Evolutionary conservation across 2,113 vertebrate genomes (phyloP), one percentile per base, ranked within the genome.

Genomic region (Rhinoptilus africanus): DNA sequence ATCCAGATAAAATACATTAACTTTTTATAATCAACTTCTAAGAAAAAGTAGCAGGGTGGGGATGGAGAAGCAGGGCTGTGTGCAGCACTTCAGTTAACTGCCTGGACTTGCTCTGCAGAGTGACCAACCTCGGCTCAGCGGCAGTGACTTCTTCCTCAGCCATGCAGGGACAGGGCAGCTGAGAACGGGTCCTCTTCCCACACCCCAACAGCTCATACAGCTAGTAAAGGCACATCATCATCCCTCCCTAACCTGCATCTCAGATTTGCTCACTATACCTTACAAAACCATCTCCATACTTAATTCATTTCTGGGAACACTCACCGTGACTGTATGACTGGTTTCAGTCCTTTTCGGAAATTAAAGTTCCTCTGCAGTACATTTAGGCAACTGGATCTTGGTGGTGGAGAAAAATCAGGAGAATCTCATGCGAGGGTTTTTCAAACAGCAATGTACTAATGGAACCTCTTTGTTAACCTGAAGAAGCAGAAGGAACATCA

Each of bases 101-200:
- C 34, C 62, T 81, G 63, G 45, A 37, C 45, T 74, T 71, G 50
- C 24, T 53, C 27, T 85, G 53, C 37, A 74, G 26, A 60, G 22
- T 34, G 30, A 43, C 39, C 0, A 1, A 27, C 9, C 30, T 54
- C 0, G 0, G 16, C 34, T 53, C 35, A 74, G 4, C 1, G 2
- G 17, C 84, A 93, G 20, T 50, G 68, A 8, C 39, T 15, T 51
- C 41, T 62, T 74, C 24, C 37, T 66, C 64, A 90, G 37, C 24
- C 30, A 9, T 9, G 24, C 14, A 23, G 32, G 24, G 24, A 27
- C 59, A 76, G 32, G 12, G 27, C 63, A 73, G 27, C 18, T 68
- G 35, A 74, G 74, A 60, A 68, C 0, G 1, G 15, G 21, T 50
- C 34, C 7, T 37, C 28, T 56, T 4, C 10, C 39, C 26, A 34